Evolutionary conservation across 2,888 invertebrate genomes (phyloP), one percentile per base, ranked within the genome.

Genomic region (Scrobipalpa atriplicella): DNA sequence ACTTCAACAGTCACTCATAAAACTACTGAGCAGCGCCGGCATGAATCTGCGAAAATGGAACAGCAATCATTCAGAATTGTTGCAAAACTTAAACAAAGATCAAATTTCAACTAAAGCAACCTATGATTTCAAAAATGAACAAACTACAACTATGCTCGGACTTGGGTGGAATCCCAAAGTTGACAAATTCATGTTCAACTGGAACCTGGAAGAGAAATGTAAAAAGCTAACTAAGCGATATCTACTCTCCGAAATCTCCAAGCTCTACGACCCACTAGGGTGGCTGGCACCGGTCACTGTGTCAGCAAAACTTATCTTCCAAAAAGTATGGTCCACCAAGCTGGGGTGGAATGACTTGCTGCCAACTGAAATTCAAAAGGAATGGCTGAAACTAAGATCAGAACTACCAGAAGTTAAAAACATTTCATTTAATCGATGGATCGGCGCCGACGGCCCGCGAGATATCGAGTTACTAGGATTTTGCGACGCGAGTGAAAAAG

Each of bases 401-500:
- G 66, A 68, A 36, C 18, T 62, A 21, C 61, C 41, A 9, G 18
- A 36, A 16, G 52, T 54, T 39, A 54, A 16, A 58, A 38, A 39
- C n/a, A 21, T 68, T 0, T 38, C 54, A 54, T 13, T 65, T 21
- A 16, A 52, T 6, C 18, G 67, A 63, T 73, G 70, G 70, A 52
- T 72, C 9, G 68, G 70, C 0, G 38, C 71, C 7, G 68, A 69
- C 1, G 21, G 54, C 21, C 61, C 62, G 2, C 11, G 58, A 19
- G 54, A 63, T 6, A 68, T 74, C 2, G 68, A 72, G 38, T 51
- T 75, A 43, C 62, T 68, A 5, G 72, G 71, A 5, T 75, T 71
- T 43, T 70, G 70, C 21, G 73, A 74, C 56, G 72, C 72, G 38
- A 71, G 70, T 52, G 70, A 72, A 58, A 71, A 72, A 21, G 71